Percentiles rank a stretch among this genome's conserved stretches.
These are phyloP conservation scores for Drosophila paramelanica DNA, from an alignment of 2,888 invertebrate genomes.

Conservation along the genomic window DNA sequence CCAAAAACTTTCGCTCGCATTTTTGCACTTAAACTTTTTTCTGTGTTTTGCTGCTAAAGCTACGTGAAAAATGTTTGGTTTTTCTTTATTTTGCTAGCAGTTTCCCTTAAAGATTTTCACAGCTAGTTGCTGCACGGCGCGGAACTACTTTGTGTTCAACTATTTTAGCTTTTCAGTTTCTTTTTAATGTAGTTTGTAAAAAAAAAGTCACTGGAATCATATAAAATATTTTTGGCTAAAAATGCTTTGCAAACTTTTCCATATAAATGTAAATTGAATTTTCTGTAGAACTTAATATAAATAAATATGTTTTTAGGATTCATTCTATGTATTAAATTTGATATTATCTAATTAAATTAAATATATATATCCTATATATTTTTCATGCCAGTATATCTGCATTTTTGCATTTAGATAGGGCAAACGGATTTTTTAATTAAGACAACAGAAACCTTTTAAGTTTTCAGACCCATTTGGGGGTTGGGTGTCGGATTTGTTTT, in stretches of 20 bases:
- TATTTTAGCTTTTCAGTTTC: conserved; percentile 21
- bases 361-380: too few relatives aligned
- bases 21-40: conserved; percentile 42
- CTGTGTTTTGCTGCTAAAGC: conserved; percentile 12
- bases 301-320: not conserved
- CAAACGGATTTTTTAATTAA: conserved; percentile 71
- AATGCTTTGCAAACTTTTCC: not conserved
- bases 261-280: not conserved
- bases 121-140: conserved; percentile 20
- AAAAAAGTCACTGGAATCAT: conserved; percentile 6
- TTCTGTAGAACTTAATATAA: not conserved
- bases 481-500: conserved; percentile 46
- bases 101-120: conserved; percentile 20
- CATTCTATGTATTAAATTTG: too few relatives aligned
- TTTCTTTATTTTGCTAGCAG: conserved; percentile 11
- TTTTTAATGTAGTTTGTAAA: not conserved
- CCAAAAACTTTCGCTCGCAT: conserved; percentile 58
- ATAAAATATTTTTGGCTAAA: not conserved
- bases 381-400: not conserved
- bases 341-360: not conserved
- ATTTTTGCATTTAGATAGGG: conserved; percentile 51
- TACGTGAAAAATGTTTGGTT: conserved; percentile 24
- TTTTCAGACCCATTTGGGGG: conserved; percentile 17
- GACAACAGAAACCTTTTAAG: conserved; percentile 78
- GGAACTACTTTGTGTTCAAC: conserved; percentile 26